Evolutionary conservation across 2,797 vertebrate species (phyloP).

Genomic region (Botia kubotai): DNA sequence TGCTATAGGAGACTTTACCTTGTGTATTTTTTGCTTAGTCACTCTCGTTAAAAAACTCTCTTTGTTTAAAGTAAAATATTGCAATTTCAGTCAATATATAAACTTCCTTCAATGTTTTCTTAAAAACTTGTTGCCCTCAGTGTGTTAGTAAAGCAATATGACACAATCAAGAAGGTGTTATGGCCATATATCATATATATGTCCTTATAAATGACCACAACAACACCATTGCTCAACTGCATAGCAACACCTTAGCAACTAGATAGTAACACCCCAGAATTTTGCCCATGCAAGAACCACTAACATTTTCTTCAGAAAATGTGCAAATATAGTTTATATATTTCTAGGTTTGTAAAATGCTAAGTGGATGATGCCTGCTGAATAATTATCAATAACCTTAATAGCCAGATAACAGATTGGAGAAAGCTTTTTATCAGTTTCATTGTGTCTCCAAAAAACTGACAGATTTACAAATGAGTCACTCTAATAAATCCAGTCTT

Average conservation of each 20-base stretch:
- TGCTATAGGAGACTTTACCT: constrained; percentile 7
- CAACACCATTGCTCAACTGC: no score
- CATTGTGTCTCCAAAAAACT: constrained; percentile 41
- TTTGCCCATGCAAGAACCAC: background rate
- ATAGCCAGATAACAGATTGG: constrained; percentile 21
- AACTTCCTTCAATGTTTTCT: background rate
- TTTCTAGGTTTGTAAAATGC: background rate
- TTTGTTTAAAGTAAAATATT: background rate
- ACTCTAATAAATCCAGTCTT: constrained; percentile 35
- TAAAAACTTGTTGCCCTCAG: no score
- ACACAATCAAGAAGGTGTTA: no score
- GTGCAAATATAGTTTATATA: background rate
- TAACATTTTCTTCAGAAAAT: background rate
- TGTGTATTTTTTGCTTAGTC: background rate
- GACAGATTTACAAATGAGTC: constrained; percentile 51
- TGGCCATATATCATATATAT: no score
- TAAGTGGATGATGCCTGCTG: background rate
- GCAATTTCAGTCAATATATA: background rate
- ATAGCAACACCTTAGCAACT: no score
- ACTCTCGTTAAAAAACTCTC: background rate
- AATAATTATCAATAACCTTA: constrained; percentile 1
- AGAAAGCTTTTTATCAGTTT: constrained; percentile 39
- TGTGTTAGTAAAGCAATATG: no score
- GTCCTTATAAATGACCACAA: no score
- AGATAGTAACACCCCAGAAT: no score